phyloP scores from a whole-genome alignment of 92 coral and sea anemone genomes.

The Metridium senile region DNA sequence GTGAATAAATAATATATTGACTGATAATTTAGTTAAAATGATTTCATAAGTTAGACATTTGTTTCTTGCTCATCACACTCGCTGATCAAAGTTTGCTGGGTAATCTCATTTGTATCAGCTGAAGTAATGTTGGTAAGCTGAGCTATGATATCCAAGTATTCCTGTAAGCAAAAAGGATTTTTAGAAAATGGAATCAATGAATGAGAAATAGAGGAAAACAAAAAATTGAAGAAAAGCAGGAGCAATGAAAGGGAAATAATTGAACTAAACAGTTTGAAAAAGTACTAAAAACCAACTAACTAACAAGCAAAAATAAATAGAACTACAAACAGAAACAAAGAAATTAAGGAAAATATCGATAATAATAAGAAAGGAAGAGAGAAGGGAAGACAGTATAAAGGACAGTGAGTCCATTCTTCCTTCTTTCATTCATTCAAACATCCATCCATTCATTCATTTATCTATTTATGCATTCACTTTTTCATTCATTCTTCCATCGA shows the following conservation, averaged over 20 bases:
- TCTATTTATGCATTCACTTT: neutral
- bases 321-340: no score
- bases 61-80: constrained; percentile 18
- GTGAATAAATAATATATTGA: neutral
- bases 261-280: no score
- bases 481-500: neutral
- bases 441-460: neutral
- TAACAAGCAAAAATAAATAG: no score
- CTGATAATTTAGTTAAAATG: no score
- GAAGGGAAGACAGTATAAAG: no score
- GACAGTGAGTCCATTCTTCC: neutral
- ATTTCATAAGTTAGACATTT: no score
- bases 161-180: constrained; percentile 27
- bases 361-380: no score
- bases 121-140: constrained; percentile 19
- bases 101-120: constrained; percentile 1
- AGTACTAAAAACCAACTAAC: no score
- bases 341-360: no score
- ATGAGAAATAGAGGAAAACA: neutral
- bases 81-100: neutral
- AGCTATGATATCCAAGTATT: constrained; percentile 58
- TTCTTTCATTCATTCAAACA: neutral
- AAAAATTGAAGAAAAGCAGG: neutral
- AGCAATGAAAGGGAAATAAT: neutral
- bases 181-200: neutral